Conservation (phyloP, 2,113 vertebrate species). For the Siniperca knerii region DNA sequence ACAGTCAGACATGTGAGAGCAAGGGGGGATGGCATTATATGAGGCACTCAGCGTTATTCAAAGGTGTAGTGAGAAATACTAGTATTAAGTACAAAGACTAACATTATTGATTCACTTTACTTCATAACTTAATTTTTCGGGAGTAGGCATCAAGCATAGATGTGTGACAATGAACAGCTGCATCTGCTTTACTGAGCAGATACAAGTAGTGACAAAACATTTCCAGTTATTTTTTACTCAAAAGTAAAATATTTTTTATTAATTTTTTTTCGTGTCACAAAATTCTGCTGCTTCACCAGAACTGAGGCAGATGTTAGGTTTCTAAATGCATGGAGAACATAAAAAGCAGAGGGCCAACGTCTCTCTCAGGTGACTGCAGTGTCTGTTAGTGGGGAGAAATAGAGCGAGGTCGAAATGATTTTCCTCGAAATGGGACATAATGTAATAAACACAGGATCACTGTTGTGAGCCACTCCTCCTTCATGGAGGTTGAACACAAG, state of each 20-base stretch:
- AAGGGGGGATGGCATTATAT: slow-evolving; percentile 43
- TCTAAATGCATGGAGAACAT: slow-evolving; percentile 27
- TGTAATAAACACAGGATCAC: slow-evolving; percentile 28
- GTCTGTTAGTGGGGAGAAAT: slow-evolving; percentile 44
- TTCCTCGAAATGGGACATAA: slow-evolving; percentile 42
- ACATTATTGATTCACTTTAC: slow-evolving; percentile 31
- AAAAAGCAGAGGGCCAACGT: slow-evolving; percentile 6
- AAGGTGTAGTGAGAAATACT: slow-evolving; percentile 56
- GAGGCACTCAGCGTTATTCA: slow-evolving; percentile 77
- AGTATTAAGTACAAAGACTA: slow-evolving; percentile 50
- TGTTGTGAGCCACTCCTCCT: slow-evolving; percentile 21
- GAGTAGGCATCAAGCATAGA: slow-evolving; percentile 36
- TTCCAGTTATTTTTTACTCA: slow-evolving; percentile 38
- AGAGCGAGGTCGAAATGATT: slow-evolving; percentile 19
- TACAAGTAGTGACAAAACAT: slow-evolving; percentile 42
- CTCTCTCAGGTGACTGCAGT: slow-evolving; percentile 9
- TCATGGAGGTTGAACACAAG: slow-evolving; percentile 53
- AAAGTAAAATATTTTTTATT: slow-evolving; percentile 54
- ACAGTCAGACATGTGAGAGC: slow-evolving; percentile 40
- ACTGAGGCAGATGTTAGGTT: slow-evolving; percentile 39
- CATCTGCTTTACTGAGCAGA: slow-evolving; percentile 22
- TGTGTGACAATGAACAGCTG: slow-evolving; percentile 8
- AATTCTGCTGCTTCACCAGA: slow-evolving; percentile 36
- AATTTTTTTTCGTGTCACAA: not conserved
- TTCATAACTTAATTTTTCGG: slow-evolving; percentile 8